Conservation (phyloP, 2,888 invertebrate species). For the Drosophila limbata region DNA sequence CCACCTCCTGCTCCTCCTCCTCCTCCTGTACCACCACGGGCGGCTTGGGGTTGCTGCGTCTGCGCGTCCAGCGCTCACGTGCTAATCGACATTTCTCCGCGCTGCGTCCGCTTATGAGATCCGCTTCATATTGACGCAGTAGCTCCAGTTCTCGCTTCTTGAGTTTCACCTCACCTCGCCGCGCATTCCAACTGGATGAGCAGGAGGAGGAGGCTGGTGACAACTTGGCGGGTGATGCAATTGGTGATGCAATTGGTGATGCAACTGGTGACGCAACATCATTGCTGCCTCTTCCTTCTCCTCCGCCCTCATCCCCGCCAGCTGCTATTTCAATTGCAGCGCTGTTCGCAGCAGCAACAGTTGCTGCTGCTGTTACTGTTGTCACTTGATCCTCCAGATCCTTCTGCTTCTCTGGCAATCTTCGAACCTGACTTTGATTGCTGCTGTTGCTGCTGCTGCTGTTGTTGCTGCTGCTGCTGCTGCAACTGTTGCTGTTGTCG, state of each 20-base stretch:
- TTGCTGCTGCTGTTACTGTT: not conserved
- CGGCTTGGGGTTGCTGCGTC: constrained; percentile 7
- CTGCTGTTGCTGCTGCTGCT: not conserved
- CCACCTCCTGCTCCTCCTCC: not conserved
- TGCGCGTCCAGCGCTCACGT: constrained; percentile 52
- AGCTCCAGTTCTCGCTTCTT: constrained; percentile 52
- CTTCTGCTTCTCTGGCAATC: no score
- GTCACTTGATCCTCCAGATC: not conserved
- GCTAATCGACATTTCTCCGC: constrained; percentile 50
- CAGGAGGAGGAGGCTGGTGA: not conserved
- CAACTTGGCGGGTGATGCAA: not conserved
- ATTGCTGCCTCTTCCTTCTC: no score
- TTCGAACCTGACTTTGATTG: not conserved
- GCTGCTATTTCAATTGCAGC: not conserved
- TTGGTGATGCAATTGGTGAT: not conserved
- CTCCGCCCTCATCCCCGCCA: not conserved
- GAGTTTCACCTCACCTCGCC: constrained; percentile 36
- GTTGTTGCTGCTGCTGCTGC: not conserved
- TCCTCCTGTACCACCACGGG: not conserved
- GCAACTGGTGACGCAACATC: not conserved
- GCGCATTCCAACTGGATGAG: not conserved
- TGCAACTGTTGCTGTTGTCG: constrained; percentile 1
- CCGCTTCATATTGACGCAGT: constrained; percentile 48
- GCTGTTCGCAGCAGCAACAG: not conserved
- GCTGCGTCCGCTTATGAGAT: constrained; percentile 45